Evolutionary conservation across 2,113 vertebrate genomes (phyloP).

Genomic region (Hydrochoerus hydrochaeris): DNA sequence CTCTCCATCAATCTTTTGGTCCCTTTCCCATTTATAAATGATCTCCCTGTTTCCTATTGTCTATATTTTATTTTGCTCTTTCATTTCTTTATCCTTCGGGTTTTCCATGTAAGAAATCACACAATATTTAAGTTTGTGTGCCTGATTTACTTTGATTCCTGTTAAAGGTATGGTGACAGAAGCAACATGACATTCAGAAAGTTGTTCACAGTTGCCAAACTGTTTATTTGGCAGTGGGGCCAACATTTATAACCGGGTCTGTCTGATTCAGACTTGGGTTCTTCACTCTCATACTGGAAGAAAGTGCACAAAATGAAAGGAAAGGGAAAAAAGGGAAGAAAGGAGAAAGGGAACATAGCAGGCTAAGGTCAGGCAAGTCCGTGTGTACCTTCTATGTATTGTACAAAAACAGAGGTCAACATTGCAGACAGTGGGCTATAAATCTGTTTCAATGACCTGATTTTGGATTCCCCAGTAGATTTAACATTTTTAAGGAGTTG

Average conservation of each 20-base stretch:
- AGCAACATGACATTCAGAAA: not conserved
- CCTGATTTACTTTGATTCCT: not conserved
- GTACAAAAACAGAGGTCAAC: not conserved
- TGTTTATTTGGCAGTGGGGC: not conserved
- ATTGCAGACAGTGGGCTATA: not conserved
- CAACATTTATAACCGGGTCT: not conserved
- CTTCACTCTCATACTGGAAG: not conserved
- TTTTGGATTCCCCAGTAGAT: not conserved
- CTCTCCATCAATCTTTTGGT: not conserved
- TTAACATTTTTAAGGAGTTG: not conserved
- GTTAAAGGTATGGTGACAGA: not conserved
- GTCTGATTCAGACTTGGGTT: not conserved
- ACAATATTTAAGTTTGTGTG: not conserved
- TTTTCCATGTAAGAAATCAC: not conserved
- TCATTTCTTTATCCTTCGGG: not conserved
- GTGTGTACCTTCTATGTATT: not conserved
- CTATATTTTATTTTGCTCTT: not conserved
- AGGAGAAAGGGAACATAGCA: not conserved
- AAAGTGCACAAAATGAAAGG: not conserved
- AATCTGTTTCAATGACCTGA: not conserved
- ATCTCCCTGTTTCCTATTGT: not conserved
- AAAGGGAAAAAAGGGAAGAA: not conserved
- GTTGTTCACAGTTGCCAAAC: not conserved
- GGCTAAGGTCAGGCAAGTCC: not conserved
- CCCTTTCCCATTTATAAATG: not conserved